Base-by-base conservation (phyloP, 2,888 invertebrate genomes). In the Bimastos eiseni region DNA sequence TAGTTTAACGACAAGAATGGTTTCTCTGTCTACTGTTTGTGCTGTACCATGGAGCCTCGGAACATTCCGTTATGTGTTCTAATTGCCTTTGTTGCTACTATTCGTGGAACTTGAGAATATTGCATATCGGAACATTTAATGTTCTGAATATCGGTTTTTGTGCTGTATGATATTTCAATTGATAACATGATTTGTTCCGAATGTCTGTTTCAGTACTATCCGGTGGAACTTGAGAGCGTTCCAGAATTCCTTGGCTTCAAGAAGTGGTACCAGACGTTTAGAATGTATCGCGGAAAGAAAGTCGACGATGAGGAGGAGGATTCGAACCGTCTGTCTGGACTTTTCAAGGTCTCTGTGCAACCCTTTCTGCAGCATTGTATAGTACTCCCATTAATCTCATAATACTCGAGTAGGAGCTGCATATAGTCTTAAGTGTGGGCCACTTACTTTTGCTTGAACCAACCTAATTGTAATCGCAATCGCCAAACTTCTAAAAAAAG, bases 231-330 rank as follows among this genome's bases (percentile, higher is more conserved):
- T 37, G 93, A 93, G 89, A 90, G 91, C 19, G 91, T 92, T 8
- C 89, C 90, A 0, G 92, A 90, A 21, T 93, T 91, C 89, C 89
- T 89, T 5, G 91, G 91, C 0, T 93, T 93, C 90, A 49, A 91
- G 38, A 93, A 92, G 55, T 91, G 88, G 88, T 91, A 92, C 86
- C 37, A 92, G 24, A 93, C 92, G 0, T 93, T 92, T 89, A 86
- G 89, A 24, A 90, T 93, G 33, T 90, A 88, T 83, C 90, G 93
- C 41, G 93, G 93, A 24, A 93, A 93, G 90, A 92, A 92, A 90
- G 44, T 90, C 11, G 92, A 92, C 38, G 93, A 93, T 70, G 93
- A 93, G 24, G 92, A 92, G n/a, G 93, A 93, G 30, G 93, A 93
- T 55, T 89, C 70, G 24, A 49, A 83, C 0, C 84, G 93, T 36